Conservation (phyloP, 2,888 invertebrate species). For the Cynaeus angustus region DNA sequence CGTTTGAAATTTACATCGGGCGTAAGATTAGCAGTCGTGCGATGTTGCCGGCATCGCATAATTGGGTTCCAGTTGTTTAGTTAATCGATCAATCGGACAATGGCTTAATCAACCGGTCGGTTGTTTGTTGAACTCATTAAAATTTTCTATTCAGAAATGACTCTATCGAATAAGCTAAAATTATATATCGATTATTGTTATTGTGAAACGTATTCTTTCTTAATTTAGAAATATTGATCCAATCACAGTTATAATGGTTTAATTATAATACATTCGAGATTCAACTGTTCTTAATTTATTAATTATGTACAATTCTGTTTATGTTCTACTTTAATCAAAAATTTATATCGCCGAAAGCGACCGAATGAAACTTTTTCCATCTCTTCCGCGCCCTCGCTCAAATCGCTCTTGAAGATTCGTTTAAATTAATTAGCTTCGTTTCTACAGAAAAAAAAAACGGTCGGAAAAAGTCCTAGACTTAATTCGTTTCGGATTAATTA, state of each 20-base stretch:
- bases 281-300: not conserved
- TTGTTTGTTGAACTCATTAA: constrained; percentile 22
- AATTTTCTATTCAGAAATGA: constrained; percentile 11
- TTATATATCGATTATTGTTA: no score
- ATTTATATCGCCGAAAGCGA: constrained; percentile 7
- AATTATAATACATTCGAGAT: not conserved
- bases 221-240: not conserved
- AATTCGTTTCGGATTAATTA: constrained; percentile 33
- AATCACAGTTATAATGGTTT: not conserved
- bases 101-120: constrained; percentile 30
- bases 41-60: constrained; percentile 14
- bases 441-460: constrained; percentile 4
- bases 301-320: not conserved
- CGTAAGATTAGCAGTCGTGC: constrained; percentile 16
- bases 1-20: constrained; percentile 18
- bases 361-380: constrained; percentile 9
- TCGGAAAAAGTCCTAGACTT: constrained; percentile 10
- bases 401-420: constrained; percentile 15
- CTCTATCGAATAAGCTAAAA: not conserved
- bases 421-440: constrained; percentile 37
- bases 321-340: constrained; percentile 7
- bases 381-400: constrained; percentile 1
- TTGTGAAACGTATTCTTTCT: not conserved
- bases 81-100: constrained; percentile 39
- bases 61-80: constrained; percentile 37